Base-by-base conservation (phyloP, 2,113 vertebrate genomes). In the Pachypanchax playfairii region DNA sequence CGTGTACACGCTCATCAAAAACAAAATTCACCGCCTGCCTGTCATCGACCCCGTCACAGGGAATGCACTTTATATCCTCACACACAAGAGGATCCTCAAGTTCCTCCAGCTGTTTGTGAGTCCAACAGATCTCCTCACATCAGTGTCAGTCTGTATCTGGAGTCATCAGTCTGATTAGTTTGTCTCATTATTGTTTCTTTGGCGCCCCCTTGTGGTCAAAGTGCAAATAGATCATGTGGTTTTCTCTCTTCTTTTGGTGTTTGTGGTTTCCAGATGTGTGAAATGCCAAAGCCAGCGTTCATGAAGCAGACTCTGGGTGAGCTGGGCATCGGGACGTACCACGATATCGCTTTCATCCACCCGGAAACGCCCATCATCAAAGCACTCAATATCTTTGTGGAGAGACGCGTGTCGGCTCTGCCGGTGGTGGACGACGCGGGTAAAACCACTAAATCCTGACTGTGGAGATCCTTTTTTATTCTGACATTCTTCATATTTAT, bases 51-150 rank as follows among this genome's bases (percentile, higher is more conserved):
- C 96, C 2, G 90, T 97, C 90, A 97, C 95, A 63, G 97, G 97
- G 87, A 99, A 99, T 75, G 96, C 95, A 94, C 96, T 99, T 93
- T 99, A 99, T 91, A 98, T 99, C 74, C 97, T 99, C 87, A 99
- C 97, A 71, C 97, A 99, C 94, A 99, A 99, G 93, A 93, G 97
- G 93, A 96, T 99, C 91, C 96, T 99, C 89, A 98, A 98, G 93
- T 99, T 99, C 89, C 96, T 99, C 84, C 97, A 98, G 92, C 96
- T 99, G 79, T 98, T 98, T 93, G 97, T 99, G 91, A 98, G 97
- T 97, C 90, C 74, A 57, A 21, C 48, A 13, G n/a, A 14, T 11
- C 4, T 3, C 0, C 18, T 39, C 35, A 41, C 28, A 7, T 31
- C 50, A 18, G 21, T 5, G 1, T 44, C 33, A 1, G 20, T 14